Conservation (phyloP, 1,140 invertebrate species). For the Riptortus pedestris region DNA sequence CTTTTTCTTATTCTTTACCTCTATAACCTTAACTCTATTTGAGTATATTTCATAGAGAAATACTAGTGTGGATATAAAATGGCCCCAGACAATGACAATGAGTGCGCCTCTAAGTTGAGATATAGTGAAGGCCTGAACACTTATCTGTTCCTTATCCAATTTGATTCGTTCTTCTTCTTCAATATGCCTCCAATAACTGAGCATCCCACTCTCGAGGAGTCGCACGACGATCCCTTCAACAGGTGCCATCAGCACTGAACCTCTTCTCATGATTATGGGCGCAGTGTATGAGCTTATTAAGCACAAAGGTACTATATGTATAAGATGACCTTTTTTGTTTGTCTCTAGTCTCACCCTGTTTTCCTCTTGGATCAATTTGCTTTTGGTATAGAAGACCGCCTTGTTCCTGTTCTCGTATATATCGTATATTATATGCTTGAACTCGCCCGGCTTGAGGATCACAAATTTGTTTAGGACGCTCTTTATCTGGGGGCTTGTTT, state of each 20-base stretch:
- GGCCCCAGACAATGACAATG: background rate
- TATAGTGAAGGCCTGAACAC: background rate
- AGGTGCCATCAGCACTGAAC: background rate
- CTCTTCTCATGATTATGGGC: background rate
- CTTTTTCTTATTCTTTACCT: background rate
- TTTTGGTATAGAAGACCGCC: slow-evolving; percentile 31
- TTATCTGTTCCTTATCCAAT: background rate
- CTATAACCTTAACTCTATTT: background rate
- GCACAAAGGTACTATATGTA: slow-evolving; percentile 4
- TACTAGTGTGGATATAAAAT: background rate
- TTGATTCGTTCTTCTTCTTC: background rate
- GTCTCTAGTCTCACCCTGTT: background rate
- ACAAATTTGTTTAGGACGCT: slow-evolving; percentile 29
- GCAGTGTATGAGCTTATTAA: background rate
- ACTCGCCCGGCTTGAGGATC: slow-evolving; percentile 30
- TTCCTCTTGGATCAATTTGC: slow-evolving; percentile 29
- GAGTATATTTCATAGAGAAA: slow-evolving; percentile 6
- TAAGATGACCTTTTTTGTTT: background rate
- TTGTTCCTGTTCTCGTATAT: slow-evolving; percentile 27
- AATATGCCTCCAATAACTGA: background rate
- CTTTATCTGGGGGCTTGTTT: slow-evolving; percentile 28
- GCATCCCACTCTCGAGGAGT: background rate
- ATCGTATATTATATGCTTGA: slow-evolving; percentile 26
- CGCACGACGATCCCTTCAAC: background rate
- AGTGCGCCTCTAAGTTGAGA: slow-evolving; percentile 4